A percentile compares a stretch with the other conserved stretches of the same genome.
phyloP scores from a whole-genome alignment of 2,888 invertebrate species.

The Lycia hirtaria region DNA sequence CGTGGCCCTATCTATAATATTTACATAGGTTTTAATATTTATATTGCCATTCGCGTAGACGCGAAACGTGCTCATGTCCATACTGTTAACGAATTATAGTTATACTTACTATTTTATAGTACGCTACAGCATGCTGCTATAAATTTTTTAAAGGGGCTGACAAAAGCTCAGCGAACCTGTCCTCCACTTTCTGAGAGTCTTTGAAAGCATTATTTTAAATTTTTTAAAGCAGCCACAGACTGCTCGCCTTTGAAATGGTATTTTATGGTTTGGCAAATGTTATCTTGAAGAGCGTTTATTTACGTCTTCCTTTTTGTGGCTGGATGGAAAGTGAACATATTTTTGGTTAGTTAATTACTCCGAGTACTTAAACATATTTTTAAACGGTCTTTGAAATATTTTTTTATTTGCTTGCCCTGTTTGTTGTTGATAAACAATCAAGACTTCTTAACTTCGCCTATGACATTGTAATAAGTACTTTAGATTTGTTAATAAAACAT shows the following conservation, averaged over 20 bases:
- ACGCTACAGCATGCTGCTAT: conserved; percentile 19
- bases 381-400: neutral
- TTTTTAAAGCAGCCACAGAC: conserved; percentile 24
- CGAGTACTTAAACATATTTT: neutral
- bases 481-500: no score
- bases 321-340: neutral
- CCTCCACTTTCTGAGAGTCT: conserved; percentile 28
- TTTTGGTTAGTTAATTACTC: neutral
- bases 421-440: no score
- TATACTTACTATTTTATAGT: conserved; percentile 5
- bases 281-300: conserved; percentile 14
- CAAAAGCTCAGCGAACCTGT: conserved; percentile 25
- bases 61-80: neutral
- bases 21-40: no score
- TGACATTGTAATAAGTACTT: no score
- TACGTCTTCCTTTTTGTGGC: conserved; percentile 3
- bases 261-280: conserved; percentile 25
- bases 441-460: no score
- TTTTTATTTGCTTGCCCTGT: no score
- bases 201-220: conserved; percentile 36
- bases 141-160: conserved; percentile 34
- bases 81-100: neutral
- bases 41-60: no score
- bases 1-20: no score
- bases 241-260: conserved; percentile 28